Evolutionary conservation across 2,797 vertebrate species (phyloP), one percentile per base, ranked within the genome.

Genomic region (Heliangelus exortis): DNA sequence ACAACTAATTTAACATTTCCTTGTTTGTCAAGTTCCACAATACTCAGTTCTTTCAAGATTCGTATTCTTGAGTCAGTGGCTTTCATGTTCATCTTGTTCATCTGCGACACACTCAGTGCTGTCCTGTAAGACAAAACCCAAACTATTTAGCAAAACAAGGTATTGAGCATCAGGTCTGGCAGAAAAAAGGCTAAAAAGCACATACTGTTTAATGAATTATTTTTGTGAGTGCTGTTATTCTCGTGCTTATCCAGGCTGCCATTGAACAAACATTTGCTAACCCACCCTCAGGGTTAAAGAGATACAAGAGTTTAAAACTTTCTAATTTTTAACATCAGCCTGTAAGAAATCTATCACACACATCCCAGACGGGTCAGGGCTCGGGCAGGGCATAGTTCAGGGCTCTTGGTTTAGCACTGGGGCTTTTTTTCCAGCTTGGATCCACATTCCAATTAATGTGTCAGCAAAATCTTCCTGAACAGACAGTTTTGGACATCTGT

Each of bases 1-100:
- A 78, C 12, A 39, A 21, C 34, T 34, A 78, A 85, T 65, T 78
- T 73, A 31, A 75, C 66, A 28, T 86, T 90, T 61, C 83, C 93
- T 87, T 55, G 53, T 86, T 77, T 63, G 74, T 87, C 16, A 8
- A 84, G 57, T 51, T 92, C 51, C 39, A 79, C 89, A 34, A 77
- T 3, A 36, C 25, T 51, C 58, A 22, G 92, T 8, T 86, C 73
- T 76, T 84, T 54, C 75, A 92, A 43, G 82, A 82, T 59, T 23
- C 5, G 43, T 62, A 79, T 83, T 58, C 58, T 79, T 6, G 65
- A 58, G 63, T 74, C 78, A 13, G 79, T 93, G 68, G 57, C 74
- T 84, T 82, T 94, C 84, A 76, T 47, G 1, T 69, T 93, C 91
- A 67, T 84, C 71, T 84, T 66, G 29, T 75, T 87, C 93, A 95